Base-by-base conservation (phyloP, 2,113 vertebrate species). In the Saccopteryx leptura region DNA sequence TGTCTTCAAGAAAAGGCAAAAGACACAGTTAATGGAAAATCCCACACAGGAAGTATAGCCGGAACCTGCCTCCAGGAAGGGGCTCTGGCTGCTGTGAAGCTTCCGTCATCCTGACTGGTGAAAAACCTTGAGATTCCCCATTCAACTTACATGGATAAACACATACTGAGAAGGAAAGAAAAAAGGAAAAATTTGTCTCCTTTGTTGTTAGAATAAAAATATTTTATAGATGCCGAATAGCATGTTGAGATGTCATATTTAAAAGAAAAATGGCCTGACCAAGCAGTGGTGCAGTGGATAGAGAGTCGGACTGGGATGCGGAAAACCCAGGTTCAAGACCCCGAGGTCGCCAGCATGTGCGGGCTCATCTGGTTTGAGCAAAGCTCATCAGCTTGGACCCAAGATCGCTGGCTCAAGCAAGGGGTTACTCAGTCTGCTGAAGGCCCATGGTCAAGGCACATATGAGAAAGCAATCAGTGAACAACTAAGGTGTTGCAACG, bases 1-100 rank as follows among this genome's bases (percentile, higher is more conserved):
- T 90, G 48, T 93, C 68, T 71, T 91, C 26, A 54, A 54, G 21
- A 71, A 19, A 17, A 94, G 60, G 63, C 52, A 68, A 83, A 96
- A 72, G 68, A 58, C 48, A 61, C 28, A 60, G n/a, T 54, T 65
- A 33, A 80, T 8, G 9, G 79, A 65, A 50, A 84, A 17, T 15
- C 13, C 46, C 33, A 39, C 33, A 46, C 89, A 65, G 48, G 50
- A 88, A 63, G 46, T 66, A 71, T 21, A 58, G 23, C 28, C 7
- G 33, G 58, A 56, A 50, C 58, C 39, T 39, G 33, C 52, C 65
- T 82, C 17, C 11, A 63, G 19, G 24, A 9, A 87, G 68, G 48
- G 24, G 11, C 39, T 83, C 66, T 83, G 78, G 19, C 66, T 76
- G 11, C 23, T 13, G n/a, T 76, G 21, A 39, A n/a, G 65, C 26